A percentile compares a stretch with the other conserved stretches of the same genome.
These are phyloP conservation scores for Hyles vespertilio DNA, from an alignment of 1,140 invertebrate species.

Conservation along the genomic window DNA sequence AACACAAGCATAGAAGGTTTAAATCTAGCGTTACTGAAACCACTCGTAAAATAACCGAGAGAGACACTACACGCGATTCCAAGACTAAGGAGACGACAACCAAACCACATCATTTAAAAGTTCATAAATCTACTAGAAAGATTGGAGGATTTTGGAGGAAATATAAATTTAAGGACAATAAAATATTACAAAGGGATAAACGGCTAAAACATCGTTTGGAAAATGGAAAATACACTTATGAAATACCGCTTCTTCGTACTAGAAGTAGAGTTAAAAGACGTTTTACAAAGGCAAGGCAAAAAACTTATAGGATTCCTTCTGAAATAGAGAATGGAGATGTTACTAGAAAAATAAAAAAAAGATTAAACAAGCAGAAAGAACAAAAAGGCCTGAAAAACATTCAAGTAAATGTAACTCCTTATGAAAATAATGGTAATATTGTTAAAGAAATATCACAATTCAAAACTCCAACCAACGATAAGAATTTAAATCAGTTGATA, in stretches of 20 bases:
- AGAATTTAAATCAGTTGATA: neutral
- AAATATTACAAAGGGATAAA: conserved; percentile 2
- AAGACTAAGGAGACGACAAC: neutral
- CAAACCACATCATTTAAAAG: conserved; percentile 3
- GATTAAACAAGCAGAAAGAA: neutral
- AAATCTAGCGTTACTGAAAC: neutral
- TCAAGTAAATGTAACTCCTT: neutral
- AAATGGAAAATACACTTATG: conserved; percentile 11
- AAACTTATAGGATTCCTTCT: no score
- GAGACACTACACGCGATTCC: neutral
- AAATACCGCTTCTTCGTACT: no score
- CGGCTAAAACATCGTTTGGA: conserved; percentile 1
- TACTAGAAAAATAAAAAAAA: neutral
- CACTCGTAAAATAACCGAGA: neutral
- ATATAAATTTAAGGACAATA: conserved; percentile 16
- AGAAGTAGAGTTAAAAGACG: no score
- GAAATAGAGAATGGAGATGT: conserved; percentile 21
- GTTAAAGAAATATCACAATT: neutral
- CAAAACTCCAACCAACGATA: conserved; percentile 2
- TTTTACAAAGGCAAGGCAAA: no score
- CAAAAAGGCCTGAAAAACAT: neutral
- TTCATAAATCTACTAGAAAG: conserved; percentile 7
- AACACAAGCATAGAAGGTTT: conserved; percentile 12
- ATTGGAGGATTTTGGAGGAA: conserved; percentile 18
- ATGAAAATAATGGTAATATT: neutral